Evolutionary conservation across 2,113 vertebrate species (phyloP).

Genomic region (Pongo abelii): DNA sequence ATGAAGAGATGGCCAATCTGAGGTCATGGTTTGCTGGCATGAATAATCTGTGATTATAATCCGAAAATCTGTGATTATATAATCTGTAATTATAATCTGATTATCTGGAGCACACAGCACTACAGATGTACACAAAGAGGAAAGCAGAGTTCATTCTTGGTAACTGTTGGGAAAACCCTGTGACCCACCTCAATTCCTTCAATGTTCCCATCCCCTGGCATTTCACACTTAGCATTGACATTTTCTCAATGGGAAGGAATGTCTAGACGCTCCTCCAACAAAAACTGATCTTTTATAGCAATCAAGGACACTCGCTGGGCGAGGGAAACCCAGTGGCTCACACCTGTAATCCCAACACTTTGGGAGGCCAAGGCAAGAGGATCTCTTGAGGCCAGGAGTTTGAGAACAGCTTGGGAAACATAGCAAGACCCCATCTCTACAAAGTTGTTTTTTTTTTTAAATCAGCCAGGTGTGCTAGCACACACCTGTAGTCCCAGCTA

Average conservation of each 20-base stretch:
- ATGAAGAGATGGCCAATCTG: not conserved
- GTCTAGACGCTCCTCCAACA: conserved; percentile 34
- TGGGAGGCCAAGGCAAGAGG: no score
- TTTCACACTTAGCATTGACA: not conserved
- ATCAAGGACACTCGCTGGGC: conserved; percentile 56
- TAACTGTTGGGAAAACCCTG: not conserved
- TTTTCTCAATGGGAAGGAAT: not conserved
- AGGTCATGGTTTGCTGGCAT: not conserved
- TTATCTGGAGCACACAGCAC: not conserved
- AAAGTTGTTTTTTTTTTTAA: no score
- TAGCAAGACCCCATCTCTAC: no score
- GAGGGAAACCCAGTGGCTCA: no score
- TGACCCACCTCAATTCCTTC: not conserved
- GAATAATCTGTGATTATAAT: not conserved
- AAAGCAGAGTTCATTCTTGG: not conserved
- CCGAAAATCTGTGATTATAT: not conserved
- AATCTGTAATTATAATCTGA: not conserved
- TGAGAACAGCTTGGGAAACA: no score
- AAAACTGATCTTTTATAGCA: conserved; percentile 34
- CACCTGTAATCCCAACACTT: no score
- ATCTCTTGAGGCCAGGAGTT: no score
- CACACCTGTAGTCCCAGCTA: no score
- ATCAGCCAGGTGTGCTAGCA: no score
- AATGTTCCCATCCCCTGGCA: not conserved
- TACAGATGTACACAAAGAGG: not conserved